Evolutionary conservation across 2,888 invertebrate genomes (phyloP).

Genomic region (Neocrepidodera transversa): DNA sequence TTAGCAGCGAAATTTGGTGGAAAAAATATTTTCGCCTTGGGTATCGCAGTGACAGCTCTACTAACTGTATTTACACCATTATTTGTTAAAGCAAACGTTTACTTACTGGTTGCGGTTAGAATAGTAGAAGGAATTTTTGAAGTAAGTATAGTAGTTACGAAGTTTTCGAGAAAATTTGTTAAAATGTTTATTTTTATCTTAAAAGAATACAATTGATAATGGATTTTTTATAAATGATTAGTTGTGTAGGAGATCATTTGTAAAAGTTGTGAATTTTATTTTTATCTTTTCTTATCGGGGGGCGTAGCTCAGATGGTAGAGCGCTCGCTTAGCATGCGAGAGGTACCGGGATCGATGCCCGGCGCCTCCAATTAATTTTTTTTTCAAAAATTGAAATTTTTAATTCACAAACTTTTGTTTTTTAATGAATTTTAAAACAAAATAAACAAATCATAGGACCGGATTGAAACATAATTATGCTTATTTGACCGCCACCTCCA

Average conservation of each 20-base stretch:
- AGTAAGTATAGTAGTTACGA: constrained; percentile 43
- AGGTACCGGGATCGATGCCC: constrained; percentile 59
- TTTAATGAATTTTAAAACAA: no score
- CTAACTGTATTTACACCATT: constrained; percentile 83
- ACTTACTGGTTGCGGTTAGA: constrained; percentile 73
- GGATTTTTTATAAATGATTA: no score
- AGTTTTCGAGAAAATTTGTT: no score
- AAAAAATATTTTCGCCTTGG: constrained; percentile 79
- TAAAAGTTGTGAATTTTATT: background rate
- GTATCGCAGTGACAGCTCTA: constrained; percentile 78
- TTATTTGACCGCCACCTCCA: no score
- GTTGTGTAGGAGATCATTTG: no score
- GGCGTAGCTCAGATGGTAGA: constrained; percentile 57
- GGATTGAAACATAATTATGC: no score
- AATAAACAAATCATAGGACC: no score
- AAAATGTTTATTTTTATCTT: no score
- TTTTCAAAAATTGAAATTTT: no score
- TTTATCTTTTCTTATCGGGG: constrained; percentile 39
- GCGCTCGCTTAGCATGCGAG: constrained; percentile 59
- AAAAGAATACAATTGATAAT: no score
- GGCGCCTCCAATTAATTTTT: constrained; percentile 54
- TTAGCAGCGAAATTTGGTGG: constrained; percentile 86
- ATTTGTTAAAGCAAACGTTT: constrained; percentile 76
- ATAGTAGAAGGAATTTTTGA: constrained; percentile 54
- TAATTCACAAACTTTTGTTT: no score